Conservation (phyloP, 2,797 vertebrate genomes). For the Nannoperca obscura region DNA sequence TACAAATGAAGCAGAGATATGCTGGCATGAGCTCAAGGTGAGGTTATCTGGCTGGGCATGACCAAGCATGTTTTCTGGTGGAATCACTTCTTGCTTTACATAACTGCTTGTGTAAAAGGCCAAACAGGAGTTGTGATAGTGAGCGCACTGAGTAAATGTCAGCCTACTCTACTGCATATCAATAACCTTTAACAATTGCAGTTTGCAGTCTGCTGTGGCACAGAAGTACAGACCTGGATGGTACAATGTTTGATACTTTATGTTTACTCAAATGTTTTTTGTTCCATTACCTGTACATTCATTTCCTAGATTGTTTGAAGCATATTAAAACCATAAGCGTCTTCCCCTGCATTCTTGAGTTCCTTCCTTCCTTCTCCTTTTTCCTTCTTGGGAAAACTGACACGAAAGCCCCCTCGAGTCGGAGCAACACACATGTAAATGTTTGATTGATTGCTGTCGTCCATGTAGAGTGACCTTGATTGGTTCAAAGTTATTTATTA, state of each 20-base stretch:
- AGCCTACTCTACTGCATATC: constrained; percentile 62
- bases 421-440: no score
- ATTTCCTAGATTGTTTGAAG: not conserved
- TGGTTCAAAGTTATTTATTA: no score
- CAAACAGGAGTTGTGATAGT: constrained; percentile 51
- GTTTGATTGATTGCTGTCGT: no score
- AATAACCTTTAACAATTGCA: constrained; percentile 53
- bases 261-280: not conserved
- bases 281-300: not conserved
- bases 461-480: no score
- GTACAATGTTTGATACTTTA: not conserved
- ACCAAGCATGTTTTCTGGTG: constrained; percentile 59
- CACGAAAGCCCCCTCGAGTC: no score
- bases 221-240: not conserved
- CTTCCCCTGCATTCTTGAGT: no score
- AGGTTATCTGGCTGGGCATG: constrained; percentile 54
- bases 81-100: constrained; percentile 58
- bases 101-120: constrained; percentile 59
- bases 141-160: constrained; percentile 63
- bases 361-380: no score
- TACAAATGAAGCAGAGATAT: constrained; percentile 32
- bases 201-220: constrained; percentile 15
- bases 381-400: no score
- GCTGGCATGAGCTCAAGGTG: constrained; percentile 10
- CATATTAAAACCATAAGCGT: not conserved